Percentiles rank a stretch among this genome's conserved stretches.
These are phyloP conservation scores for Esox masquinongy DNA, from an alignment of 2,797 vertebrate genomes.

Conservation along the genomic window DNA sequence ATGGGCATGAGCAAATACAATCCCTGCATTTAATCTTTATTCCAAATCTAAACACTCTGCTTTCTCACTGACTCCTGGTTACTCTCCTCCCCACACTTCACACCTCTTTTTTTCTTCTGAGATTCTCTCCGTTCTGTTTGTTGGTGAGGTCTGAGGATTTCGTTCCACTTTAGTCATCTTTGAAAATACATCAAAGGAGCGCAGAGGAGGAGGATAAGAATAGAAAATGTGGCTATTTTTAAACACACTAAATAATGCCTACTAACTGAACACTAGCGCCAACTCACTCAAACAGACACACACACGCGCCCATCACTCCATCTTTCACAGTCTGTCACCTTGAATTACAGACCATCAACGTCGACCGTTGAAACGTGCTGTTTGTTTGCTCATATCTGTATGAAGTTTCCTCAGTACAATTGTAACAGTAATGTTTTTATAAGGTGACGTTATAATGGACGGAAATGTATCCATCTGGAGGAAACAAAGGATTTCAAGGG, in stretches of 20 bases:
- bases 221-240: constrained; percentile 71
- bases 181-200: constrained; percentile 58
- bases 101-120: not conserved
- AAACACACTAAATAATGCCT: constrained; percentile 59
- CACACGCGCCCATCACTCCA: not conserved
- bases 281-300: constrained; percentile 25
- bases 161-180: constrained; percentile 60
- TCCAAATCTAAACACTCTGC: not conserved
- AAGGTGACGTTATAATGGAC: constrained; percentile 32
- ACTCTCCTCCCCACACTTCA: not conserved
- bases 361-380: constrained; percentile 30
- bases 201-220: constrained; percentile 52
- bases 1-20: not conserved
- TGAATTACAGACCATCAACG: constrained; percentile 12
- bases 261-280: constrained; percentile 47
- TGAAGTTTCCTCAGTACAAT: constrained; percentile 38
- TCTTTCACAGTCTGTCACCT: not conserved
- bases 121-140: constrained; percentile 14
- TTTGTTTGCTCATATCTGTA: not conserved
- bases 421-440: constrained; percentile 25
- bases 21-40: not conserved
- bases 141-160: constrained; percentile 47
- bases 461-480: constrained; percentile 19
- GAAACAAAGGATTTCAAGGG: not conserved
- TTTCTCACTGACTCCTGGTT: not conserved